Base-by-base conservation (phyloP, 2,797 vertebrate species). In the Gobionotothen gibberifrons region DNA sequence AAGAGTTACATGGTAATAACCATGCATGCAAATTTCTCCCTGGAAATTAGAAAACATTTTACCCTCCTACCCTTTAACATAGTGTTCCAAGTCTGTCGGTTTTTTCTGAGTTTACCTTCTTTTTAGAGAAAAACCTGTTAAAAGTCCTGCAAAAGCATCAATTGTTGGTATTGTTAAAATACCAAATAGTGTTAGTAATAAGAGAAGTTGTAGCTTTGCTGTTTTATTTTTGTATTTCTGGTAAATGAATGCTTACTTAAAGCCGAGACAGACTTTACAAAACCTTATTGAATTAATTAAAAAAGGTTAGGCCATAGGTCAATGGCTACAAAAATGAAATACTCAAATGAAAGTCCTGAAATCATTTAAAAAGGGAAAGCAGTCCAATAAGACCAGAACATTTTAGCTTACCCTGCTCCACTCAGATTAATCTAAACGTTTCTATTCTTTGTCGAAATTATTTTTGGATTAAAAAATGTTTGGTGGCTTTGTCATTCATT, bases 1-100 rank as follows among this genome's bases (percentile, higher is more conserved):
- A 49, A 43, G 29, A 68, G 61, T 69, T 49, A 66, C 74, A 66
- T 10, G 32, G 68, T 74, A 44, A 67, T 79, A 66, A 77, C 56
- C 26, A 43, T 1, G 26, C n/a, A 74, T 46, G 9, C 39, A n/a
- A 56, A 36, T 63, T 58, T 78, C 32, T 36, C 66, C 36, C 55
- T 8, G 10, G 40, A 56, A 16, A 42, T 73, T 75, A 61, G 2
- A 63, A 66, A 67, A 65, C 47, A 32, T 57, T 63, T 69, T 21
- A 74, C 51, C 69, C 54, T 40, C 63, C 6, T 47, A 22, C 40
- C 19, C 47, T 76, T 56, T 26, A 22, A 15, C 60, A 17, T 76
- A 26, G 26, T 63, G 62, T 36, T 54, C 49, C 7, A 3, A 62
- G 21, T 63, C 29, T 69, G 48, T 58, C 12, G 44, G 6, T 54